phyloP scores from a whole-genome alignment of 2,888 invertebrate genomes.

The Epinotia ramella region DNA sequence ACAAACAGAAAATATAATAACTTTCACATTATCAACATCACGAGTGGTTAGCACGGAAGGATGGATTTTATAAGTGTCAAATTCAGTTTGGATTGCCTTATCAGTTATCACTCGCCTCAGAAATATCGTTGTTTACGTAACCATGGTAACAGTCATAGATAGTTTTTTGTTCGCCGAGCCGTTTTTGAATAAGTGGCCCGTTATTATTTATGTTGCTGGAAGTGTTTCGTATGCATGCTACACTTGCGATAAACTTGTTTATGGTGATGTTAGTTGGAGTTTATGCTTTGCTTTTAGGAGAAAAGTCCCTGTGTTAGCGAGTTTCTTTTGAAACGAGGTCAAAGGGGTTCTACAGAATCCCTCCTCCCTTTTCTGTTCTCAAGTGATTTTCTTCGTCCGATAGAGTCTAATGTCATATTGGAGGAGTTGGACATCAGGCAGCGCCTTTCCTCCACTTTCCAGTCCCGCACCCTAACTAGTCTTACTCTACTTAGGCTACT shows the following conservation, averaged over 20 bases:
- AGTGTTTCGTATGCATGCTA: conserved; percentile 13
- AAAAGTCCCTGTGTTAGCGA: not conserved
- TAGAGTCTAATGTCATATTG: no score
- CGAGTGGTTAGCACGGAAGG: no score
- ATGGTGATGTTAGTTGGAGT: conserved; percentile 6
- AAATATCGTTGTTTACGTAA: conserved; percentile 33
- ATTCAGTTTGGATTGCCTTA: not conserved
- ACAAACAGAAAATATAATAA: no score
- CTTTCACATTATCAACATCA: no score
- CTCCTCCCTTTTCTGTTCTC: no score
- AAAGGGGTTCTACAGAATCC: not conserved
- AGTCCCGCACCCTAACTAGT: no score
- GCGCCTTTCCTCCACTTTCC: no score
- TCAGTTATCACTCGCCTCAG: not conserved
- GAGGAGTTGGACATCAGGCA: no score
- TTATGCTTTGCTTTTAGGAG: not conserved
- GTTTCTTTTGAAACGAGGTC: not conserved
- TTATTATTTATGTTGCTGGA: conserved; percentile 41
- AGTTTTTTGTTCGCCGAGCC: conserved; percentile 37
- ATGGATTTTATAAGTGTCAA: not conserved
- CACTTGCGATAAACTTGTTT: conserved; percentile 5
- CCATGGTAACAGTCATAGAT: conserved; percentile 23
- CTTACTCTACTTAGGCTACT: no score
- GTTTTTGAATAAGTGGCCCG: conserved; percentile 31
- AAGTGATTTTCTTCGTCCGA: no score